phyloP scores from a whole-genome alignment of 2,797 vertebrate species.

The Champsocephalus esox region DNA sequence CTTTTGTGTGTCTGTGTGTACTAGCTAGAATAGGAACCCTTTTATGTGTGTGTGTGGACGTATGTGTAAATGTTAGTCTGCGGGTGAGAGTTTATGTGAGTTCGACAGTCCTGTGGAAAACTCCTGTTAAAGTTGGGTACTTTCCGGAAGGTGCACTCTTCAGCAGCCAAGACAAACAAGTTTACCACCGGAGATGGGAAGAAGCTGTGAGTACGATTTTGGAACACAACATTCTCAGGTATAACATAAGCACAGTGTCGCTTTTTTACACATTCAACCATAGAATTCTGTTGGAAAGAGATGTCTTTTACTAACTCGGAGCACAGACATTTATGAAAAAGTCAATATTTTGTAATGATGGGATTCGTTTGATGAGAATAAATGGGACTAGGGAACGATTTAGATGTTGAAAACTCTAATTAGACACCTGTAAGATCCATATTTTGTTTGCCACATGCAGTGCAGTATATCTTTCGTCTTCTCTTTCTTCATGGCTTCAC shows the following conservation, averaged over 20 bases:
- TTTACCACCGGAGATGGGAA: slow-evolving; percentile 14
- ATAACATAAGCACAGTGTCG: slow-evolving; percentile 9
- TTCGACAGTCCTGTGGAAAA: slow-evolving; percentile 58
- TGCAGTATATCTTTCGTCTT: not conserved
- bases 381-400: not conserved
- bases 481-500: too few relatives aligned
- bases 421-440: not conserved
- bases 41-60: slow-evolving; percentile 20
- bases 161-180: slow-evolving; percentile 65
- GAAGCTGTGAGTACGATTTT: not conserved
- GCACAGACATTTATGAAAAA: not conserved
- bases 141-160: slow-evolving; percentile 55
- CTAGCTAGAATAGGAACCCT: slow-evolving; percentile 11
- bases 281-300: not conserved
- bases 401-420: not conserved
- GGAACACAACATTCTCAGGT: slow-evolving; percentile 35
- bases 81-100: slow-evolving; percentile 29
- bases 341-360: not conserved
- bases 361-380: not conserved
- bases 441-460: not conserved
- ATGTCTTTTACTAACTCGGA: not conserved
- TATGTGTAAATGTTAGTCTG: slow-evolving; percentile 40
- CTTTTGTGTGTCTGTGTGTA: slow-evolving; percentile 12
- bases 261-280: slow-evolving; percentile 6
- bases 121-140: slow-evolving; percentile 53